Percentiles rank a stretch among this genome's conserved stretches.
Evolutionary conservation across 2,888 invertebrate genomes (phyloP).

Genomic region (Chaetogeoica ovagalla): DNA sequence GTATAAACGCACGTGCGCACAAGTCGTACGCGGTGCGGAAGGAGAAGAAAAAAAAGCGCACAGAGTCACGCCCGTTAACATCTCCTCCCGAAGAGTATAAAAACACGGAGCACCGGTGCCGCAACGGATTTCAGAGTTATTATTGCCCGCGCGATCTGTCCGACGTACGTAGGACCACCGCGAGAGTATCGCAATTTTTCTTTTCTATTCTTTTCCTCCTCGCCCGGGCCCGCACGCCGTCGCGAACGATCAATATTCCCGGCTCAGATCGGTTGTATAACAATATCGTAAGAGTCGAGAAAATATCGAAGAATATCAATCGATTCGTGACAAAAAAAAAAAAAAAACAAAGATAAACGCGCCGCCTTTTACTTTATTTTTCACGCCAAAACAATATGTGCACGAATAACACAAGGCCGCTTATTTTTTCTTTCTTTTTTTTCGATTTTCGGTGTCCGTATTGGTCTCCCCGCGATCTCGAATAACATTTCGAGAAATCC

Average conservation of each 20-base stretch:
- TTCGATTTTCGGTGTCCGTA: not conserved
- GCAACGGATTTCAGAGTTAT: conserved; percentile 35
- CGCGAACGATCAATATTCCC: too few species aligned
- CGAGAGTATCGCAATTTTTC: not conserved
- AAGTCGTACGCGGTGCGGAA: not conserved
- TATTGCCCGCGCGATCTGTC: conserved; percentile 24
- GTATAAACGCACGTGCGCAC: not conserved
- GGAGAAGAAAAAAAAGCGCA: conserved; percentile 1
- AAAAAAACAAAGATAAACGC: too few species aligned
- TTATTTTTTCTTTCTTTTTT: too few species aligned
- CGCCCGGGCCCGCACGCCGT: not conserved
- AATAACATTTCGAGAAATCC: too few species aligned
- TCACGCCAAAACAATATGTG: too few species aligned
- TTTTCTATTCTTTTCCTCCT: not conserved
- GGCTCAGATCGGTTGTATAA: too few species aligned
- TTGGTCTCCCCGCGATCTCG: too few species aligned
- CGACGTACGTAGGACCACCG: too few species aligned
- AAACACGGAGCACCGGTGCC: not conserved
- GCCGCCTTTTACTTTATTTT: too few species aligned
- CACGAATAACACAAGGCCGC: not conserved
- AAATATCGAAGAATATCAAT: too few species aligned
- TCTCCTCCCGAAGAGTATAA: not conserved
- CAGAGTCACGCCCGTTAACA: conserved; percentile 1
- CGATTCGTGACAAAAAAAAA: too few species aligned
- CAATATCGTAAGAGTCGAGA: too few species aligned